Percentiles rank a stretch among this genome's conserved stretches.
These are phyloP conservation scores for Typhlichthys eigenmanni DNA, from an alignment of 2,797 vertebrate species.

Conservation along the genomic window DNA sequence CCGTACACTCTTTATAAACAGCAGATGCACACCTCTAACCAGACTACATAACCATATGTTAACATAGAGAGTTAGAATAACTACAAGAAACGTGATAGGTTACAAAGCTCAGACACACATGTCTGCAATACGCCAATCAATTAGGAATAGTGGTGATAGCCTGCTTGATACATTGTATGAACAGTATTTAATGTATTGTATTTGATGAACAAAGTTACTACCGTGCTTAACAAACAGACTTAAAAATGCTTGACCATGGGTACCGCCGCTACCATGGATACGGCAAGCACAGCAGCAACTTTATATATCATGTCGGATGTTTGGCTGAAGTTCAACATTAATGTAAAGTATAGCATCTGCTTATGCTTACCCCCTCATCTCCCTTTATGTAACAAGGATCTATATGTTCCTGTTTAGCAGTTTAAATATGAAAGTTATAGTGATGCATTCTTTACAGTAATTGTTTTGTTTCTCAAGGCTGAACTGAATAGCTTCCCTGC, in stretches of 20 bases:
- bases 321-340: slow-evolving; percentile 67
- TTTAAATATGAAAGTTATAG: slow-evolving; percentile 16
- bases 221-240: slow-evolving; percentile 37
- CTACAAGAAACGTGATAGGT: too few relatives aligned
- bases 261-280: slow-evolving; percentile 65
- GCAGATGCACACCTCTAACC: too few relatives aligned
- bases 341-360: slow-evolving; percentile 64
- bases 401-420: slow-evolving; percentile 2
- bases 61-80: too few relatives aligned
- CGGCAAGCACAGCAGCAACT: slow-evolving; percentile 71
- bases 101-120: too few relatives aligned
- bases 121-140: too few relatives aligned
- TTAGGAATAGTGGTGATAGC: too few relatives aligned
- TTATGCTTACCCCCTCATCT: slow-evolving; percentile 51
- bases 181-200: slow-evolving; percentile 39
- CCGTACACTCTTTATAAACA: too few relatives aligned
- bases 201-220: slow-evolving; percentile 43
- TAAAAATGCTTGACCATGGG: slow-evolving; percentile 46
- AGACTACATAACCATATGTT: too few relatives aligned
- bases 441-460: neutral
- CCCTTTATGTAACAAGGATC: slow-evolving; percentile 28
- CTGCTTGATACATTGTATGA: too few relatives aligned
- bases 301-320: slow-evolving; percentile 64
- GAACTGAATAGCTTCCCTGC: slow-evolving; percentile 8
- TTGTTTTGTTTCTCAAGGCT: neutral